A percentile compares a stretch with the other conserved stretches of the same genome.
Evolutionary conservation across 2,797 vertebrate species (phyloP).

Genomic region (Hipposideros larvatus): DNA sequence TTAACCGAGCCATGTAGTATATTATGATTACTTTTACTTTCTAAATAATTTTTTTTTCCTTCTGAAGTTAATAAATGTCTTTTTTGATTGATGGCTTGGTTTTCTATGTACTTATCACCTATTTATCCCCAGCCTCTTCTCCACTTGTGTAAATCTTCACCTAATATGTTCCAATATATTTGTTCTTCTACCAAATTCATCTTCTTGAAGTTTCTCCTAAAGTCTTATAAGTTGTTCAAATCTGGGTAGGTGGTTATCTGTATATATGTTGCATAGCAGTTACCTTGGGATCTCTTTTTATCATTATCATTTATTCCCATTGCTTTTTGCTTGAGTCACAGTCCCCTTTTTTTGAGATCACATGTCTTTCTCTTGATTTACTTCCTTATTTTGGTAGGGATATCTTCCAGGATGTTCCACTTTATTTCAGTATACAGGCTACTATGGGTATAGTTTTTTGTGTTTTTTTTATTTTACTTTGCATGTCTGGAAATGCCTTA

Average conservation of each 20-base stretch:
- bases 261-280: not conserved
- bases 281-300: not conserved
- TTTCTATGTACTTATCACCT: not conserved
- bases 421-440: conserved; percentile 15
- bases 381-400: not conserved
- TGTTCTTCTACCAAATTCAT: conserved; percentile 30
- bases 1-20: not conserved
- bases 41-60: not conserved
- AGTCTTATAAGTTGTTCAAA: not conserved
- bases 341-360: not conserved
- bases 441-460: not conserved
- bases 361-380: not conserved
- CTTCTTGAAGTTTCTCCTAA: conserved; percentile 9
- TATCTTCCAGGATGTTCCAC: conserved; percentile 6
- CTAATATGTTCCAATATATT: not conserved
- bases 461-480: not conserved
- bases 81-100: conserved; percentile 19
- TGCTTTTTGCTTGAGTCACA: not conserved
- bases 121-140: not conserved
- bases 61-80: conserved; percentile 20
- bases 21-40: conserved; percentile 40
- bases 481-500: conserved; percentile 38
- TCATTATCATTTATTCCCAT: not conserved
- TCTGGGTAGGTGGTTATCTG: not conserved
- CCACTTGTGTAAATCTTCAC: not conserved